phyloP scores from a whole-genome alignment of 2,113 vertebrate genomes.

The Syngnathus scovelli region DNA sequence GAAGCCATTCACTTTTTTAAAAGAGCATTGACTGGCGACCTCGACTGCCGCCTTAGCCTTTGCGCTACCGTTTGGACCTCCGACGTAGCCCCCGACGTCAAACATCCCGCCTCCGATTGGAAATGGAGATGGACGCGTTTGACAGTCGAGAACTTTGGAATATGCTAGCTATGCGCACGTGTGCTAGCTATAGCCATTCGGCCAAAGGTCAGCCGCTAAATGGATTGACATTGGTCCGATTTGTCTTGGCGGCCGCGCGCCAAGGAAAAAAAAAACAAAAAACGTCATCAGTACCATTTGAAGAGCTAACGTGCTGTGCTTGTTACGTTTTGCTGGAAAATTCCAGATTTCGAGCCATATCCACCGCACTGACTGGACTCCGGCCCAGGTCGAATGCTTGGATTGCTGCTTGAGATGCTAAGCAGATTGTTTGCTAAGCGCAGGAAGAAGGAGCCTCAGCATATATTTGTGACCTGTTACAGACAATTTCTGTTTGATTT shows the following conservation, averaged over 20 bases:
- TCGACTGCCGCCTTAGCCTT: background rate
- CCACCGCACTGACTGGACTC: background rate
- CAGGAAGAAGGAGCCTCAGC: background rate
- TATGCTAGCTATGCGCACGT: too few species aligned
- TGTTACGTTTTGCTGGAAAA: too few species aligned
- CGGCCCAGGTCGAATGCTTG: background rate
- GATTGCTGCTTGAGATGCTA: background rate
- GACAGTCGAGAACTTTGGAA: too few species aligned
- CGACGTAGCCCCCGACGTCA: background rate
- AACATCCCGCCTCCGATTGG: background rate
- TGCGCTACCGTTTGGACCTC: background rate
- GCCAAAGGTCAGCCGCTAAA: conserved; percentile 3
- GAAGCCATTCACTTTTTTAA: background rate
- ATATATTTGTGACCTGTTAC: background rate
- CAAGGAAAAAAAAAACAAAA: too few species aligned
- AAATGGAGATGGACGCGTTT: background rate
- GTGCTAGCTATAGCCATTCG: background rate
- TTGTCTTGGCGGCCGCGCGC: background rate
- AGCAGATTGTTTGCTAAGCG: background rate
- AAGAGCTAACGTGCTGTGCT: too few species aligned
- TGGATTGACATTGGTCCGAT: conserved; percentile 12
- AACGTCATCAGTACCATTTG: too few species aligned
- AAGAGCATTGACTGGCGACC: background rate
- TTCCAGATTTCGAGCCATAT: too few species aligned
- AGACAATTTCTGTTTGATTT: too few species aligned